phyloP scores from a whole-genome alignment of 1,140 invertebrate species.

The Globodera ellingtonae region DNA sequence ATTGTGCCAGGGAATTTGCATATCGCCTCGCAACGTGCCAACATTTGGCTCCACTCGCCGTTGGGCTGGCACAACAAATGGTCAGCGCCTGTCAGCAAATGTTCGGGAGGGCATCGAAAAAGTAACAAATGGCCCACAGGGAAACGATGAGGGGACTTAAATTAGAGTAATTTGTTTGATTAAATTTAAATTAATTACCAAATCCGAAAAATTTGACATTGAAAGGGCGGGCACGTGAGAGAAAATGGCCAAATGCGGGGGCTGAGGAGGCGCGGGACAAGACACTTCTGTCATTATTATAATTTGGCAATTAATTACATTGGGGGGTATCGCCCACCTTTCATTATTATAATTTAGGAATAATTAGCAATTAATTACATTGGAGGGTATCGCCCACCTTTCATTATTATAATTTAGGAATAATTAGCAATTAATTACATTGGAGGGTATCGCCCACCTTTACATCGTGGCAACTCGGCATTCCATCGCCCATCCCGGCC shows the following conservation, averaged over 20 bases:
- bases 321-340: conserved; percentile 9
- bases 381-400: too few species aligned
- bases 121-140: conserved; percentile 41
- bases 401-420: too few species aligned
- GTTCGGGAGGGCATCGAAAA: conserved; percentile 39
- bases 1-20: conserved; percentile 46
- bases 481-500: conserved; percentile 42
- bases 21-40: conserved; percentile 40
- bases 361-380: conserved; percentile 13
- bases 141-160: conserved; percentile 17
- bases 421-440: conserved; percentile 31
- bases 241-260: conserved; percentile 32
- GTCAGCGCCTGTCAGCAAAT: conserved; percentile 49
- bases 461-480: conserved; percentile 33
- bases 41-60: conserved; percentile 40
- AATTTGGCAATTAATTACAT: conserved; percentile 23
- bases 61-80: conserved; percentile 54
- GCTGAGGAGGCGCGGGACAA: conserved; percentile 28
- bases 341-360: conserved; percentile 28
- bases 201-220: background rate
- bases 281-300: conserved; percentile 34
- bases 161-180: background rate
- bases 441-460: conserved; percentile 7
- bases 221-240: conserved; percentile 12
- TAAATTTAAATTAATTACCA: background rate